A percentile compares a stretch with the other conserved stretches of the same genome.
Conservation (phyloP, 2,113 vertebrate genomes). For the Cebus imitator region DNA sequence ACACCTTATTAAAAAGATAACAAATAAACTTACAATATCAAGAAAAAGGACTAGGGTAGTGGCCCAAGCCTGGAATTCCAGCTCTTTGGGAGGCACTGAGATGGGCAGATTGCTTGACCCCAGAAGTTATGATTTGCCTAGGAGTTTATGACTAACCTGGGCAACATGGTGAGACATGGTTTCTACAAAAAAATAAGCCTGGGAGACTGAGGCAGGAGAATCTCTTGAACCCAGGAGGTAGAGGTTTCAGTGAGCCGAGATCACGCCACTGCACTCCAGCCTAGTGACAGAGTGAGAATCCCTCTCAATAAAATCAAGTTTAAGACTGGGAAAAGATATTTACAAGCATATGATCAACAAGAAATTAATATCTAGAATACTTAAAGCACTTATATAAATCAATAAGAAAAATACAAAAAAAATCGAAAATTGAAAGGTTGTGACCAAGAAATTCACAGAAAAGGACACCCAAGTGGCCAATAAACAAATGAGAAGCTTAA, state of each 20-base stretch:
- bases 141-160: too few relatives aligned
- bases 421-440: background rate
- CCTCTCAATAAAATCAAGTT: background rate
- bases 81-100: too few relatives aligned
- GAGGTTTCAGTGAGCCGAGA: too few relatives aligned
- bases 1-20: background rate
- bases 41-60: background rate
- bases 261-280: too few relatives aligned
- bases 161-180: too few relatives aligned
- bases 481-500: background rate
- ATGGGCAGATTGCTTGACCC: too few relatives aligned
- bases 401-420: background rate
- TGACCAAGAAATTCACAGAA: background rate
- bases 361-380: background rate
- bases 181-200: too few relatives aligned
- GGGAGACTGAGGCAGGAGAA: too few relatives aligned
- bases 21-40: background rate
- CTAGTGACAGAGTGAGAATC: too few relatives aligned
- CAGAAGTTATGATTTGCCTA: too few relatives aligned
- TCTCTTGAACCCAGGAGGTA: too few relatives aligned
- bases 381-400: background rate
- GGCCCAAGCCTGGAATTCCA: too few relatives aligned
- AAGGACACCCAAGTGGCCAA: background rate
- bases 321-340: background rate
- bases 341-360: background rate